These are phyloP conservation scores for Flexamia atlantica DNA, from an alignment of 2,888 invertebrate species.

Conservation along the genomic window DNA sequence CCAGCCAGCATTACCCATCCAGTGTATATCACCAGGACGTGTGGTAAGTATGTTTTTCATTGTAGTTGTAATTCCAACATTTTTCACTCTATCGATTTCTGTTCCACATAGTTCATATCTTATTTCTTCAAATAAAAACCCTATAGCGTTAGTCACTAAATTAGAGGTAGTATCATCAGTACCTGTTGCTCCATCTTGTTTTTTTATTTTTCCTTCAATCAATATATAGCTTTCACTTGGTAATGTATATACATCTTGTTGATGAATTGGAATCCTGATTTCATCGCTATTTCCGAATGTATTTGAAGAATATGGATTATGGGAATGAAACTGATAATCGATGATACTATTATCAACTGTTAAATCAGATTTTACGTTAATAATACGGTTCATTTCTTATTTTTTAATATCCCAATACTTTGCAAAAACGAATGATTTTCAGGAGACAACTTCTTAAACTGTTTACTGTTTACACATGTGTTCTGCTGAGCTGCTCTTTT, in stretches of 20 bases:
- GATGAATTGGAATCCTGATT: slow-evolving; percentile 35
- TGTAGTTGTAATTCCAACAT: not conserved
- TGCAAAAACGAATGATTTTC: not conserved
- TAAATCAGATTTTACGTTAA: not conserved
- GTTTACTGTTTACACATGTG: not conserved
- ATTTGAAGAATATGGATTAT: slow-evolving; percentile 24
- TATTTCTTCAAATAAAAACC: not conserved
- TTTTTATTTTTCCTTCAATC: not conserved
- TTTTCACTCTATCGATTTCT: slow-evolving; percentile 1
- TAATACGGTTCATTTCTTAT: not conserved
- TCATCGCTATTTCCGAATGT: slow-evolving; percentile 26
- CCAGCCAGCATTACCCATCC: slow-evolving; percentile 34
- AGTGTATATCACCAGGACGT: not conserved
- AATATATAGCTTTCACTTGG: not conserved
- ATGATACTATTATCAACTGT: slow-evolving; percentile 17
- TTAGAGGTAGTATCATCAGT: not conserved
- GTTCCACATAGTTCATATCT: slow-evolving; percentile 2
- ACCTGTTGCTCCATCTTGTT: not conserved
- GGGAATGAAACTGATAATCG: slow-evolving; percentile 18
- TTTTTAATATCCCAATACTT: not conserved
- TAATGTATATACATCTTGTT: not conserved
- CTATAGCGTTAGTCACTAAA: not conserved
- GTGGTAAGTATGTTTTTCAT: not conserved
- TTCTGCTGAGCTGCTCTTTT: not conserved
- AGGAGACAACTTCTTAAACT: not conserved